Conservation (phyloP, 2,888 invertebrate species). For the Phengaris alcon region DNA sequence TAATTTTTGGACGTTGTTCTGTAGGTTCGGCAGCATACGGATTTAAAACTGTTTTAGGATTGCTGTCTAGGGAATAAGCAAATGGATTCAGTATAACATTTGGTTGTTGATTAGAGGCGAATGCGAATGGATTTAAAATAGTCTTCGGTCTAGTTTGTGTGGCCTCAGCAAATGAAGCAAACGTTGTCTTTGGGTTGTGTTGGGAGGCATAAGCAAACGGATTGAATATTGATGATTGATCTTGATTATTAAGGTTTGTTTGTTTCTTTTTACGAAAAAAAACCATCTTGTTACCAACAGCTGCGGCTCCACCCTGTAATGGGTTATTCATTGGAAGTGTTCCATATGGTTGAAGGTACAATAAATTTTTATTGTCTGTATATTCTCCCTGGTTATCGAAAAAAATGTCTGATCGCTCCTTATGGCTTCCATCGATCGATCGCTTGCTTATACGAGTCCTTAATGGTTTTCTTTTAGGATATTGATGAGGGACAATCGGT, state of each 20-base stretch:
- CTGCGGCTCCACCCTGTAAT: constrained; percentile 42
- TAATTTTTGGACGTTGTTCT: constrained; percentile 15
- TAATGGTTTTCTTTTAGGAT: constrained; percentile 48
- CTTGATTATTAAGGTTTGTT: constrained; percentile 40
- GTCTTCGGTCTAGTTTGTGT: not conserved
- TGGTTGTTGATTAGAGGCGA: constrained; percentile 28
- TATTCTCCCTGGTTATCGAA: constrained; percentile 36
- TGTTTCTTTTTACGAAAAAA: constrained; percentile 55
- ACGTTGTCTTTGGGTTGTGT: constrained; percentile 13
- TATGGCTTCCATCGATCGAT: constrained; percentile 2
- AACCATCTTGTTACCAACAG: constrained; percentile 52
- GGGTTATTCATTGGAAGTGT: constrained; percentile 53
- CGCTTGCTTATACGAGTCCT: constrained; percentile 51
- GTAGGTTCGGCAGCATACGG: constrained; percentile 25
- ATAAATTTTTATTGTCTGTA: constrained; percentile 45
- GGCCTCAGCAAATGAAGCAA: constrained; percentile 5
- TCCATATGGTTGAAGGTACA: constrained; percentile 64
- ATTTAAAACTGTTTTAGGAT: constrained; percentile 29
- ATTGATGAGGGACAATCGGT: constrained; percentile 68
- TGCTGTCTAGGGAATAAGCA: constrained; percentile 24
- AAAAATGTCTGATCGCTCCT: constrained; percentile 44
- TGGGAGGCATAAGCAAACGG: constrained; percentile 20
- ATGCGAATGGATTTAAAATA: constrained; percentile 25
- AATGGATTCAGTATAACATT: constrained; percentile 24
- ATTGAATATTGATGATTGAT: constrained; percentile 10